Percentiles rank a stretch among this genome's conserved stretches.
Conservation (phyloP, 2,888 invertebrate species). For the Oligia strigilis region DNA sequence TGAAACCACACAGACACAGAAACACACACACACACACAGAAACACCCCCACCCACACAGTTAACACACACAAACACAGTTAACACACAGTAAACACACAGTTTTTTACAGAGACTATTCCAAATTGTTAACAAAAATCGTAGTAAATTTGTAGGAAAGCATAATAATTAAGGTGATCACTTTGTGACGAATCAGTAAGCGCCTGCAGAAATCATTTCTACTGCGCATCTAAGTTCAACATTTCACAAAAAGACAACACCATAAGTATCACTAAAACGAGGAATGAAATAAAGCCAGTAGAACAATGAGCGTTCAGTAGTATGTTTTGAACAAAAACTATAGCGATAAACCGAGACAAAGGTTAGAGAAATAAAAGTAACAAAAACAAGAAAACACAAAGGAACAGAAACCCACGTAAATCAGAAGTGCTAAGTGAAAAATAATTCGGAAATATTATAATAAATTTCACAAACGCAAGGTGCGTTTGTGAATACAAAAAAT, state of each 20-base stretch:
- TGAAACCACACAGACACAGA: no score
- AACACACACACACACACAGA: no score
- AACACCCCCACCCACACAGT: no score
- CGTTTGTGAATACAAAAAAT: neutral
- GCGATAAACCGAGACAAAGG: conserved; percentile 7
- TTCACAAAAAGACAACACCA: neutral
- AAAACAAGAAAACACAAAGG: conserved; percentile 34
- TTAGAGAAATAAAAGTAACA: conserved; percentile 35
- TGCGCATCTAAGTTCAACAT: neutral
- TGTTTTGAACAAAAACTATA: conserved; percentile 29
- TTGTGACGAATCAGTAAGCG: no score
- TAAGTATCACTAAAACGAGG: conserved; percentile 27
- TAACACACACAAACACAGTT: no score
- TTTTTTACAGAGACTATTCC: no score
- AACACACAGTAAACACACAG: no score
- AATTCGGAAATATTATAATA: conserved; percentile 7
- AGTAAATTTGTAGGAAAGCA: neutral
- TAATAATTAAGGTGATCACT: neutral
- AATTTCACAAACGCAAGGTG: no score
- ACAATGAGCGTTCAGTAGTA: conserved; percentile 19
- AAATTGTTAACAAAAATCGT: neutral
- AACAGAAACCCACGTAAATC: neutral
- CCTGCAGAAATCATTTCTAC: neutral
- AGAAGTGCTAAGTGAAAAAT: conserved; percentile 18
- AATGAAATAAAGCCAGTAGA: conserved; percentile 14